Base-by-base conservation (phyloP, 2,888 invertebrate species). In the Drosophila nr. perissopoda region DNA sequence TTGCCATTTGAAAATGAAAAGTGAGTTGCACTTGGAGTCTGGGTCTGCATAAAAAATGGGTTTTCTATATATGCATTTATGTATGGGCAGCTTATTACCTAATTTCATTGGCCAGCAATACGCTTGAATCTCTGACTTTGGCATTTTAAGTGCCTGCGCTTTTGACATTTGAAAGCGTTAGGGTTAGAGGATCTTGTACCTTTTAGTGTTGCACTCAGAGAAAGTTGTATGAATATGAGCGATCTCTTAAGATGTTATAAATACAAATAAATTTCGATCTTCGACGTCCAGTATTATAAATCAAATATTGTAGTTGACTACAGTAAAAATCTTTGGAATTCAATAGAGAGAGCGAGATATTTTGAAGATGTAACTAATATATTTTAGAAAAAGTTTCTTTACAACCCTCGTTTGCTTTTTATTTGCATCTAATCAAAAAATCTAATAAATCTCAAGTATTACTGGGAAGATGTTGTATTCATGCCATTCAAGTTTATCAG, bases 1-100 rank as follows among this genome's bases (percentile, higher is more conserved):
- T 86, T 80, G 87, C 88, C 89, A 82, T 83, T 89, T 89, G 82
- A 68, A 86, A 89, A 89, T 86, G 86, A 84, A 86, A 87, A 87
- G 87, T 87, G 86, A 83, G 80, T 74, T 82, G 82, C 84, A 82
- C 79, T 80, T 77, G 85, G 87, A 75, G 38, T 56, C 36, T 27
- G 38, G 27, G 64, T 45, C 34, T 58, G 36, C 63, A 67, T 68
- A 67, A 72, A 83, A 79, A 85, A 80, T 86, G 76, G 75, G 52
- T 74, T 74, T 82, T 79, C 73, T 82, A 84, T 88, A 83, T 56
- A 56, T 83, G 84, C 29, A 56, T 38, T 36, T 27, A 56, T 27
- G 83, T 51, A 29, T 80, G 83, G 83, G 73, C 76, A 65, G 82
- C 87, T 83, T 89, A 87, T 87, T 87, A 87, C 87, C 89, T 87